phyloP scores from a whole-genome alignment of 2,113 vertebrate genomes.

The Martes martes region DNA sequence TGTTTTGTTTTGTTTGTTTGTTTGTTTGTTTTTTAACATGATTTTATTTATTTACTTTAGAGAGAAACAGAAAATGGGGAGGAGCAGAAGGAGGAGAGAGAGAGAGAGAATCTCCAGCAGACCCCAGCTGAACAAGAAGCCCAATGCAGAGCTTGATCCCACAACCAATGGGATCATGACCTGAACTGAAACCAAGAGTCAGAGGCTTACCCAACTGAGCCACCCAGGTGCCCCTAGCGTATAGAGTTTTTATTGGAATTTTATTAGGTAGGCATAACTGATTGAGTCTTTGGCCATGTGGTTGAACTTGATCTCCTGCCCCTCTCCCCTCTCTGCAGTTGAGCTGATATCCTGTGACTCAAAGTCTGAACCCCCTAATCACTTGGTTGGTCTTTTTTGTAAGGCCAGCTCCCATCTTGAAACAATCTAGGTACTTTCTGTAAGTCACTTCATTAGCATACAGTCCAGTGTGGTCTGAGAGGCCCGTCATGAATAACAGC shows the following conservation, averaged over 20 bases:
- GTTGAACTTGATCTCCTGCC: not conserved
- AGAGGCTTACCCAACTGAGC: not conserved
- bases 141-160: not conserved
- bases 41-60: not conserved
- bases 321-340: not conserved
- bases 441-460: not conserved
- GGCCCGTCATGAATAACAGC: not conserved
- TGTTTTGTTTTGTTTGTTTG: not conserved
- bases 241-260: not conserved
- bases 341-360: not conserved
- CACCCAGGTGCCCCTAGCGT: not conserved
- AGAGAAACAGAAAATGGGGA: not conserved
- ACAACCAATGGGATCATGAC: not conserved
- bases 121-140: not conserved
- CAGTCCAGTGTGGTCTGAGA: not conserved
- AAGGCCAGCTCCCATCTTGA: not conserved
- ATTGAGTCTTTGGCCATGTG: not conserved
- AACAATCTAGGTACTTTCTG: not conserved
- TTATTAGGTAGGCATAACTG: not conserved
- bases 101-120: not conserved
- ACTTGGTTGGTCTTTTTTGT: not conserved
- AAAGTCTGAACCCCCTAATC: not conserved
- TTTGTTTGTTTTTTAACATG: not conserved
- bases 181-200: not conserved
- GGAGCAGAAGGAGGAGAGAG: not conserved